Evolutionary conservation across 2,113 vertebrate species (phyloP).

Genomic region (Brachyhypopomus gauderio): DNA sequence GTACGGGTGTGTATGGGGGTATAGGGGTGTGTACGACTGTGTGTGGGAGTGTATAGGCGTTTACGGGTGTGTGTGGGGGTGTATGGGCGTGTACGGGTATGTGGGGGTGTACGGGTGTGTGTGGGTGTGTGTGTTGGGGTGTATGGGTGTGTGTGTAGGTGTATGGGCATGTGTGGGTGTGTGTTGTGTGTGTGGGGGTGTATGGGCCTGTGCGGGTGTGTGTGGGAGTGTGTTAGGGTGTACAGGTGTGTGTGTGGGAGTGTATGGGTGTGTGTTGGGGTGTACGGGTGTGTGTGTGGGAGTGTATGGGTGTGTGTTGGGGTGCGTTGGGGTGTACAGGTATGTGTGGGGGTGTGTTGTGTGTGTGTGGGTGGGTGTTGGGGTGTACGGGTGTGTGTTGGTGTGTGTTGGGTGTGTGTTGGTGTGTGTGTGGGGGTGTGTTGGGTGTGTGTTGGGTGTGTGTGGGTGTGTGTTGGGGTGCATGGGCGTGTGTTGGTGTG

Average conservation of each 20-base stretch:
- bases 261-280: conserved; percentile 12
- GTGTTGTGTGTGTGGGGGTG: conserved; percentile 28
- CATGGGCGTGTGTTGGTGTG: too few relatives aligned
- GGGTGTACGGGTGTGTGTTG: too few relatives aligned
- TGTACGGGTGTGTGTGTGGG: background rate
- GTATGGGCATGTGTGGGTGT: background rate
- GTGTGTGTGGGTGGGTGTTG: too few relatives aligned
- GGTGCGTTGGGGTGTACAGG: too few relatives aligned
- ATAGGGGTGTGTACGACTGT: conserved; percentile 10
- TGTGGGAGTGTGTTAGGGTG: background rate
- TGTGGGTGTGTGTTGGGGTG: too few relatives aligned
- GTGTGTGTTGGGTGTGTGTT: background rate
- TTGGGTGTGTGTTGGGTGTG: too few relatives aligned
- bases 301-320: too few relatives aligned
- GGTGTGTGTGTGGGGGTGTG: too few relatives aligned
- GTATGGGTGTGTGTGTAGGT: background rate
- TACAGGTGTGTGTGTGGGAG: too few relatives aligned
- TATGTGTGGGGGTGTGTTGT: too few relatives aligned
- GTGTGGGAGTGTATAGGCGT: conserved; percentile 1
- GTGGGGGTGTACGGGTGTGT: conserved; percentile 19
- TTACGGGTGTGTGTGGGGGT: conserved; percentile 4
- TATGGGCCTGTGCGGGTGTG: conserved; percentile 25
- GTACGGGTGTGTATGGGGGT: background rate
- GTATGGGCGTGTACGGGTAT: background rate
- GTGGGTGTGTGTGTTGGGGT: conserved; percentile 5